Evolutionary conservation across 1,140 invertebrate genomes (phyloP).

Genomic region (Drosophila oshimai): DNA sequence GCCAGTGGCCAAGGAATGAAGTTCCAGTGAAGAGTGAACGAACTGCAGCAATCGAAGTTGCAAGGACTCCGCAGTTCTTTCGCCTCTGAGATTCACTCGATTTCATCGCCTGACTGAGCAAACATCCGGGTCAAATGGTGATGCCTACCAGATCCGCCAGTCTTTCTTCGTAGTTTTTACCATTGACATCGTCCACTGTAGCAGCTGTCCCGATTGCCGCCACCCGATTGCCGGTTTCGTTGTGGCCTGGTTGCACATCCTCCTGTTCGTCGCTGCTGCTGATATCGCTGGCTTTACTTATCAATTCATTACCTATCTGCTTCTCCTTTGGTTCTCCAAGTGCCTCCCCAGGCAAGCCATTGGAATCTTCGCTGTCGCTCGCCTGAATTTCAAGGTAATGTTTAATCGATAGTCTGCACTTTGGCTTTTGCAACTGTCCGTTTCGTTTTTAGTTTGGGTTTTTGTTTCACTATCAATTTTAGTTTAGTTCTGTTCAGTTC

Average conservation of each 20-base stretch:
- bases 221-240: neutral
- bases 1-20: slow-evolving; percentile 55
- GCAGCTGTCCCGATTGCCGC: neutral
- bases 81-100: slow-evolving; percentile 4
- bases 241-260: neutral
- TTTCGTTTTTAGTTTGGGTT: slow-evolving; percentile 4
- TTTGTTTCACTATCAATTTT: neutral
- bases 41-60: neutral
- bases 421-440: neutral
- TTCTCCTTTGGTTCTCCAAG: slow-evolving; percentile 15
- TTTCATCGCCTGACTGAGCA: slow-evolving; percentile 52
- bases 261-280: slow-evolving; percentile 12
- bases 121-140: slow-evolving; percentile 38
- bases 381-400: slow-evolving; percentile 74
- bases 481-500: slow-evolving; percentile 16
- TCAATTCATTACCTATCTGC: slow-evolving; percentile 66
- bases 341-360: slow-evolving; percentile 31
- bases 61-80: neutral
- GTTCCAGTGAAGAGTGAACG: slow-evolving; percentile 23
- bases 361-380: slow-evolving; percentile 76
- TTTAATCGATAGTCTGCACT: slow-evolving; percentile 33
- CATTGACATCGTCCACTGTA: slow-evolving; percentile 45
- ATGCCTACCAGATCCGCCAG: slow-evolving; percentile 79
- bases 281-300: slow-evolving; percentile 39
- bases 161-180: slow-evolving; percentile 82